Evolutionary conservation across 1,140 invertebrate species (phyloP), one percentile per base, ranked within the genome.

Genomic region (Leptinotarsa undecemlineata): DNA sequence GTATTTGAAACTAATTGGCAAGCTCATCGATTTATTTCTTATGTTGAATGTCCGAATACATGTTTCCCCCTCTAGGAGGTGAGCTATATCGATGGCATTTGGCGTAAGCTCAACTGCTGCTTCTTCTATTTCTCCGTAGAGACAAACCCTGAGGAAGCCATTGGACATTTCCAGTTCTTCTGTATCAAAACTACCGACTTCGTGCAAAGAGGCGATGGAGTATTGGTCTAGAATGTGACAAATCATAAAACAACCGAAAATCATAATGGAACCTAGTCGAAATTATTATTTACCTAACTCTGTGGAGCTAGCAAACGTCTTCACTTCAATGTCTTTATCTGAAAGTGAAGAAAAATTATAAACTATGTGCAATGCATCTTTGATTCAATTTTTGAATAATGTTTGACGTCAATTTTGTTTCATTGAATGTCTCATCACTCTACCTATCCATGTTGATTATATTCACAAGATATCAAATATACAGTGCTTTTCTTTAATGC

Each of bases 111-210:
- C 72, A 3, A 83, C 75, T 15, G 68, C 51, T 11, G 81, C 73
- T 33, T 72, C 26, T 71, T 81, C 80, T 19, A 75, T 76, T 72
- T 81, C 79, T 14, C 77, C 81, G 61, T 79, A 80, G 2, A 80
- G 20, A 33, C 76, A 74, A 23, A 81, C 64, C 8, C 60, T 72
- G 19, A 78, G 48, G 17, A 19, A 64, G 17, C 14, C 20, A 14
- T 61, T 14, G n/a, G 64, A 15, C 42, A 23, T n/a, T n/a, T 69
- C 48, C 47, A 63, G 20, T 61, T 68, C 64, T 3, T 72, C 62
- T 19, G 60, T 61, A 1, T n/a, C 60, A 20, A 61, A 61, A n/a
- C 17, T 61, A n/a, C 17, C 20, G 2, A 61, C 17, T 19, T 20
- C 20, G 11, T 61, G 60, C 20, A 61, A 3, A 6, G 60, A 61